A percentile compares a stretch with the other conserved stretches of the same genome.
These are phyloP conservation scores for Cryptoblepharus egeriae DNA, from an alignment of 2,797 vertebrate species.

Conservation along the genomic window DNA sequence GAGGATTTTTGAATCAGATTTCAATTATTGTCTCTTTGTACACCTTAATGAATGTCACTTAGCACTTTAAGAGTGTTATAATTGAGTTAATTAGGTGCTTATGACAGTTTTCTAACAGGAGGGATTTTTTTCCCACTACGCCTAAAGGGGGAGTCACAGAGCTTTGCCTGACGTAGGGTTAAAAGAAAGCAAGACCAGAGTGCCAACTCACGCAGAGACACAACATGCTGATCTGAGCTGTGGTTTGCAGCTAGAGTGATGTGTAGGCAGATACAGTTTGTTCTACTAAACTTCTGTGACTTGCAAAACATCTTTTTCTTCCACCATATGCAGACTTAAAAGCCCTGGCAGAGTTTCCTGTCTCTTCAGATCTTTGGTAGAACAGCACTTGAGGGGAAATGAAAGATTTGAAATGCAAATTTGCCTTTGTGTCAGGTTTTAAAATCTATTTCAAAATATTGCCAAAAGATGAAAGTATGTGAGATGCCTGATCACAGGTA, in stretches of 20 bases:
- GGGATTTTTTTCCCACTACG: no score
- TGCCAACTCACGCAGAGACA: background rate
- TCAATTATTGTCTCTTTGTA: no score
- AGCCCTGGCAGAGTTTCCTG: background rate
- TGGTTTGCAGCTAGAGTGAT: background rate
- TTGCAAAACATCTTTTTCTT: constrained; percentile 1
- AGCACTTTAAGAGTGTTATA: no score
- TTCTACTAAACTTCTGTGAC: background rate
- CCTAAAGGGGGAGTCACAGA: no score
- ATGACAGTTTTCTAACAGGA: no score
- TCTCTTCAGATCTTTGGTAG: background rate
- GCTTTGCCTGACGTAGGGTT: no score
- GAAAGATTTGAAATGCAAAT: background rate
- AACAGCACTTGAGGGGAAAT: background rate
- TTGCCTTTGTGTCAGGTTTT: background rate
- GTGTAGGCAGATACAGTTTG: background rate
- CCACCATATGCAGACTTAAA: background rate
- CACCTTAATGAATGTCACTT: no score
- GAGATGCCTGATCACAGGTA: background rate
- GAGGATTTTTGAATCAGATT: no score
- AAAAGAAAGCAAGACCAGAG: background rate
- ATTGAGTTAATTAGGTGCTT: no score
- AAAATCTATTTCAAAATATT: background rate
- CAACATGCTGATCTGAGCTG: background rate
- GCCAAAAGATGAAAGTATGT: background rate